Evolutionary conservation across 1,140 invertebrate genomes (phyloP).

Genomic region (Leptinotarsa undecemlineata): DNA sequence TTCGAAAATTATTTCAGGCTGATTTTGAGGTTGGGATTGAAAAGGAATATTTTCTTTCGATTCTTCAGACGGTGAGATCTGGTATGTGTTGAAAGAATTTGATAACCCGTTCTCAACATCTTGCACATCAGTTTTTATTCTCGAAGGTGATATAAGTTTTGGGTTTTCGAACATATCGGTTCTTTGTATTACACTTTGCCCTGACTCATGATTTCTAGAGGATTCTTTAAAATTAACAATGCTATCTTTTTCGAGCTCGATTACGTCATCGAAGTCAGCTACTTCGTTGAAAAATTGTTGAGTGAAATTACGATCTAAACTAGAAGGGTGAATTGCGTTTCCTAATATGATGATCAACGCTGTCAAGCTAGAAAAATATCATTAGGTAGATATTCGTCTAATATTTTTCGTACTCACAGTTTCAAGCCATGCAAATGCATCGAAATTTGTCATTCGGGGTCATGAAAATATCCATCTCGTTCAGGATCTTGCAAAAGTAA

Average conservation of each 20-base stretch:
- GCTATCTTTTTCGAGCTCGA: constrained; percentile 7
- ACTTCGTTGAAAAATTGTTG: constrained; percentile 16
- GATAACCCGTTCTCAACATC: neutral
- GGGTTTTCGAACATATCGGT: neutral
- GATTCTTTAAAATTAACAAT: neutral
- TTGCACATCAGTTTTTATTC: neutral
- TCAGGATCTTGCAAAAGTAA: constrained; percentile 3
- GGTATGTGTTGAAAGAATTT: neutral
- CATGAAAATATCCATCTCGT: constrained; percentile 19
- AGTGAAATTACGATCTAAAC: constrained; percentile 10
- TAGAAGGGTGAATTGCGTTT: neutral
- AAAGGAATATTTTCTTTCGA: neutral
- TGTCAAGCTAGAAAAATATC: constrained; percentile 5
- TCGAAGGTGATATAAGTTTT: neutral
- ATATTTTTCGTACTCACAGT: constrained; percentile 17
- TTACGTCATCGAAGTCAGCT: constrained; percentile 20
- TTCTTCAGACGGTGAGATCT: neutral
- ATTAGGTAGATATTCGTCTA: neutral
- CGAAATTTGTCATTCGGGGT: constrained; percentile 18
- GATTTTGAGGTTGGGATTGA: neutral
- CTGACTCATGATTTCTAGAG: neutral
- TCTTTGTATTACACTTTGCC: neutral
- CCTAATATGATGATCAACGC: constrained; percentile 16
- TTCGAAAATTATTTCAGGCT: constrained; percentile 12
- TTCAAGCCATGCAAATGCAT: constrained; percentile 30